Base-by-base conservation (phyloP, 2,888 invertebrate species). In the Octonoba sinensis region DNA sequence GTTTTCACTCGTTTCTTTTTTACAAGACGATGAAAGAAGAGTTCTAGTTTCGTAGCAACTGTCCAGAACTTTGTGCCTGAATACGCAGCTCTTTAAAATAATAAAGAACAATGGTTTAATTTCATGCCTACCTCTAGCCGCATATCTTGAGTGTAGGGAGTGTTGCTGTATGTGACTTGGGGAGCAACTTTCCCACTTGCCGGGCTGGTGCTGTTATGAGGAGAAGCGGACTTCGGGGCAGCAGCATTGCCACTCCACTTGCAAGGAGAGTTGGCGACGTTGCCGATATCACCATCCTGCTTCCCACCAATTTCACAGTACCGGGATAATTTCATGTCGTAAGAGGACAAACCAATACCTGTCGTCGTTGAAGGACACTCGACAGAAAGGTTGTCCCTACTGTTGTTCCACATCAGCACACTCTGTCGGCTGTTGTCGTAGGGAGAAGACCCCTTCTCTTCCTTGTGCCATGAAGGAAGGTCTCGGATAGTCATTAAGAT, bases 381-480 rank as follows among this genome's bases (percentile, higher is more conserved):
- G 51, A 73, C 60, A 16, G 83, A 76, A 51, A 79, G 57, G 51
- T 59, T 62, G 66, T 67, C 70, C 64, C 77, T 27, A 49, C 36
- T 65, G 62, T 74, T 81, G 46, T 96, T 96, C 96, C 96, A 96
- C 96, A 96, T 96, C 59, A 96, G 91, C 72, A 96, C 96, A 15
- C 96, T 96, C 89, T 96, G 96, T 56, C 96, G 90, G 85, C 92
- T 90, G 16, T 54, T 18, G 12, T 72, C 73, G 27, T 49, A 65
- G 4, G 65, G 49, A 3, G 74, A 16, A 1, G 72, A 69, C 11
- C 60, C 67, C 20, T 72, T 76, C 13, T 83, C 77, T 16, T 78
- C 64, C 24, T 64, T 70, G 65, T 73, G 73, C 73, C 75, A 77
- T 56, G 64, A 71, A 11, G 67, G 70, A 20, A 67, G 65, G 22